A percentile compares a stretch with the other conserved stretches of the same genome.
phyloP scores from a whole-genome alignment of 1,140 invertebrate species.

The Macrocentrus cingulum region DNA sequence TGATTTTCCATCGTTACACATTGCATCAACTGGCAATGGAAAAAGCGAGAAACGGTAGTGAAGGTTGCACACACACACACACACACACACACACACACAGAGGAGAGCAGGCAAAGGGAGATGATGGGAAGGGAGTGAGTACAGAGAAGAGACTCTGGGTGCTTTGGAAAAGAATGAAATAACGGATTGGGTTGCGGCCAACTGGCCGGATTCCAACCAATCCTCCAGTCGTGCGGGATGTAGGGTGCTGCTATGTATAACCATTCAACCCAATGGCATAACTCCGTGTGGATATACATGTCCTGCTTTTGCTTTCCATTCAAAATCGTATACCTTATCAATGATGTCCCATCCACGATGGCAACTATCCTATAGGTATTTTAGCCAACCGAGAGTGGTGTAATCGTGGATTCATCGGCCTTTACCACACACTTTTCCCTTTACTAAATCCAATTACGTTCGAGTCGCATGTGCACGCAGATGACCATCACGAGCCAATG shows the following conservation, averaged over 20 bases:
- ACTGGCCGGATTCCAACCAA: slow-evolving; percentile 57
- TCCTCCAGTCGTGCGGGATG: slow-evolving; percentile 46
- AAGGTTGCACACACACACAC: not conserved
- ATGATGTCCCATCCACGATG: slow-evolving; percentile 8
- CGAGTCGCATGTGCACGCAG: too few relatives aligned
- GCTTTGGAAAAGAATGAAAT: slow-evolving; percentile 59
- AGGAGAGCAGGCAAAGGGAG: slow-evolving; percentile 23
- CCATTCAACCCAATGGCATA: slow-evolving; percentile 34
- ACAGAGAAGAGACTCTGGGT: slow-evolving; percentile 28
- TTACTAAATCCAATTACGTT: not conserved
- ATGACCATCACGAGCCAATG: too few relatives aligned
- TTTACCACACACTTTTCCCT: too few relatives aligned
- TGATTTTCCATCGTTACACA: slow-evolving; percentile 7
- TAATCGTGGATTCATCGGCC: not conserved
- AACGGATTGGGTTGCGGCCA: slow-evolving; percentile 57
- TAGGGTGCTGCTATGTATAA: slow-evolving; percentile 44
- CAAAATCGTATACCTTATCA: slow-evolving; percentile 42
- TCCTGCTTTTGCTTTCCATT: slow-evolving; percentile 38
- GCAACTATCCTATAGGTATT: too few relatives aligned
- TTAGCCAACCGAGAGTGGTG: not conserved
- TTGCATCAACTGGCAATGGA: not conserved
- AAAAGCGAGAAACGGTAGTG: slow-evolving; percentile 7
- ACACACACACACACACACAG: slow-evolving; percentile 12
- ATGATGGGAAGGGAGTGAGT: slow-evolving; percentile 25
- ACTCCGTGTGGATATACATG: slow-evolving; percentile 1